Percentiles rank a stretch among this genome's conserved stretches.
These are phyloP conservation scores for Pilophorus perplexus DNA, from an alignment of 2,888 invertebrate species.

Conservation along the genomic window DNA sequence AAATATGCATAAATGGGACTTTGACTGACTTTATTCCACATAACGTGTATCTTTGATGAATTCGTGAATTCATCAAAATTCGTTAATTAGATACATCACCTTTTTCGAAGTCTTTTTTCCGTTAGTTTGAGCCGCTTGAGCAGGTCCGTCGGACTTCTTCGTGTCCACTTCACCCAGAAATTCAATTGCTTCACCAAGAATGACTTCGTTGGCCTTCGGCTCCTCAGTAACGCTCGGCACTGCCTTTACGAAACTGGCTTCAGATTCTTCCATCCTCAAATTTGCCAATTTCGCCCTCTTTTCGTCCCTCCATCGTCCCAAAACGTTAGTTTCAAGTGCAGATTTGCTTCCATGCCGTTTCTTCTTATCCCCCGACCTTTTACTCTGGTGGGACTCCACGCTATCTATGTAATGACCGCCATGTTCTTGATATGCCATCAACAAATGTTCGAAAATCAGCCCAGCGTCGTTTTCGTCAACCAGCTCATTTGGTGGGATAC, in stretches of 20 bases:
- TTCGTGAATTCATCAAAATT: no score
- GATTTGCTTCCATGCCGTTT: background rate
- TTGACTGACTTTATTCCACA: no score
- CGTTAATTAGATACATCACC: no score
- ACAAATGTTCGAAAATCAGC: constrained; percentile 6
- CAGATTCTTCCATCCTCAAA: background rate
- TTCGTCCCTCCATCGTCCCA: background rate
- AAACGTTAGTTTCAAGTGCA: background rate
- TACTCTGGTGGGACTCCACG: background rate
- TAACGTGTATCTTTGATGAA: no score
- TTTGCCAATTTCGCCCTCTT: background rate
- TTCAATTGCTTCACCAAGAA: background rate
- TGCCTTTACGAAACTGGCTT: no score
- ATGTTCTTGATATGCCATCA: background rate
- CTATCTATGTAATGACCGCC: background rate
- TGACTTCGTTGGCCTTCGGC: background rate
- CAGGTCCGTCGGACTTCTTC: no score
- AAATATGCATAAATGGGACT: no score
- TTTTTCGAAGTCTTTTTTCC: no score
- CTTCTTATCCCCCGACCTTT: background rate
- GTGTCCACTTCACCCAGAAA: no score
- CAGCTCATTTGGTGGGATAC: background rate
- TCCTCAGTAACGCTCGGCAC: background rate
- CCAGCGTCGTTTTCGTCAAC: background rate
- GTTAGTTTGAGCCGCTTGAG: no score